Conservation (phyloP, 2,888 invertebrate species). For the Drosophila cracens region DNA sequence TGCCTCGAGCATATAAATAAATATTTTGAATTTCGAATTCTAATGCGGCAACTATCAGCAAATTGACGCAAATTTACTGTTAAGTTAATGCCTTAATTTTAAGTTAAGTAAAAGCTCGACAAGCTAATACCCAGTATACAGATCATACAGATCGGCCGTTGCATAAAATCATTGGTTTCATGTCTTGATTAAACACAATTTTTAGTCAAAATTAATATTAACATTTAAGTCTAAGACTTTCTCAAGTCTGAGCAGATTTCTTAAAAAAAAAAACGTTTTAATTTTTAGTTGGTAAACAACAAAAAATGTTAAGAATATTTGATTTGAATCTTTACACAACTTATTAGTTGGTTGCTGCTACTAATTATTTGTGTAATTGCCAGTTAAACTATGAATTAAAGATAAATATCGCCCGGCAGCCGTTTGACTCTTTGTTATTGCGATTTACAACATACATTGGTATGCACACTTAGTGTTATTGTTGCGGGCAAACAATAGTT, state of each 20-base stretch:
- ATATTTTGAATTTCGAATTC: conserved; percentile 20
- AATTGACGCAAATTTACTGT: conserved; percentile 18
- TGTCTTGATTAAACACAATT: not conserved
- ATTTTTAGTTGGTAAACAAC: not conserved
- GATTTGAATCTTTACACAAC: not conserved
- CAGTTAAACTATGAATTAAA: not conserved
- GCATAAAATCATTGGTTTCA: not conserved
- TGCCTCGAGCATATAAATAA: conserved; percentile 22
- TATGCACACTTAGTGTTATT: not conserved
- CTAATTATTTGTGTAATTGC: not conserved
- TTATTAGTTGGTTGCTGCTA: not conserved
- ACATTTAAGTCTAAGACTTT: not conserved
- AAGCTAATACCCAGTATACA: not conserved
- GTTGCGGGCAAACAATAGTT: conserved; percentile 4
- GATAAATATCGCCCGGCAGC: not conserved
- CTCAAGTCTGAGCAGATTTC: not conserved
- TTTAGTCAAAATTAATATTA: not conserved
- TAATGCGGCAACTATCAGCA: conserved; percentile 29
- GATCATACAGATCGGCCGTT: not conserved
- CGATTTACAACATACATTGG: not conserved
- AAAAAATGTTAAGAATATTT: not conserved
- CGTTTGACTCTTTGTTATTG: conserved; percentile 5
- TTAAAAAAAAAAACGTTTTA: not conserved
- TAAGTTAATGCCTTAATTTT: not conserved
- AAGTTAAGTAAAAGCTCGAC: not conserved